Evolutionary conservation across 2,113 vertebrate species (phyloP).

Genomic region (Corythaixoides concolor): DNA sequence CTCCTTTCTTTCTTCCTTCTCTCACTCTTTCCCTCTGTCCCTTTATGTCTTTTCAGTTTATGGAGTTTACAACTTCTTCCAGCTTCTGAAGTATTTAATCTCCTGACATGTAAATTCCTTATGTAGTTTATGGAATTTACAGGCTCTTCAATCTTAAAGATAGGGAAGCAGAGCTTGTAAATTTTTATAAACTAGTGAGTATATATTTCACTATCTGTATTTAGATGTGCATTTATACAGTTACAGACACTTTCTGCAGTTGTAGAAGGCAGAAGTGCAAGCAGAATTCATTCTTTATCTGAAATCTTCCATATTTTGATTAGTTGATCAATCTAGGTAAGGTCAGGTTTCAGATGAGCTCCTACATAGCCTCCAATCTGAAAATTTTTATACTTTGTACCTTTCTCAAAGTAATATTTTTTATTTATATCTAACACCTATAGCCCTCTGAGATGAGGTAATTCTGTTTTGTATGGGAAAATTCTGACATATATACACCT

Average conservation of each 20-base stretch:
- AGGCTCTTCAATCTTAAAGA: not conserved
- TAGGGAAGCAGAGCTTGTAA: not conserved
- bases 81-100: not conserved
- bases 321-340: not conserved
- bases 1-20: not conserved
- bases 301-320: not conserved
- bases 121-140: not conserved
- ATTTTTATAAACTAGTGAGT: not conserved
- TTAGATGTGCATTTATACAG: not conserved
- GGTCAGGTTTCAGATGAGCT: not conserved
- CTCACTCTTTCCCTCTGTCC: not conserved
- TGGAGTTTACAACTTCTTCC: not conserved
- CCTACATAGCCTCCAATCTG: not conserved
- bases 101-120: not conserved
- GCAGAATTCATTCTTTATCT: not conserved
- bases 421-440: not conserved
- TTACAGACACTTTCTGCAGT: not conserved
- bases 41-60: not conserved
- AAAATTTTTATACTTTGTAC: not conserved
- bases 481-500: not conserved
- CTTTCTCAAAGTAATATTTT: not conserved
- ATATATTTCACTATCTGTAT: not conserved
- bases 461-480: not conserved
- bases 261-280: not conserved
- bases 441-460: not conserved